Conservation (phyloP, 2,888 invertebrate genomes). For the Patella caerulea region DNA sequence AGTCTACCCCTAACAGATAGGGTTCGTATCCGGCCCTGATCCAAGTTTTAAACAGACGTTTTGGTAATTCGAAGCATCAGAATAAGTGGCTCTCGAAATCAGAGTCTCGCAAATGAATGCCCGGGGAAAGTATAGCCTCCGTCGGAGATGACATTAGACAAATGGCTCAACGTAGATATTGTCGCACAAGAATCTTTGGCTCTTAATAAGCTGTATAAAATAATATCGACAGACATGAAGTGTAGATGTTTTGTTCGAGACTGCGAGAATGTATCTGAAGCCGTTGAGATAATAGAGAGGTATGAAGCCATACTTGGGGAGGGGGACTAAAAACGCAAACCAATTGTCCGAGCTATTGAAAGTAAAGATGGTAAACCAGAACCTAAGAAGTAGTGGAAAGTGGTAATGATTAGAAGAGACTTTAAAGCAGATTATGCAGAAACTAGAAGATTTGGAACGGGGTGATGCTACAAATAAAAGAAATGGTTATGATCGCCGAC, state of each 20-base stretch:
- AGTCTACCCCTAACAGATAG: background rate
- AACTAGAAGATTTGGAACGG: conserved; percentile 13
- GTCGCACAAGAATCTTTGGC: conserved; percentile 33
- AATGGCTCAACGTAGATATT: conserved; percentile 26
- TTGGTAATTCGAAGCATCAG: background rate
- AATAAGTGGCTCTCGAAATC: background rate
- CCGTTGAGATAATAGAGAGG: conserved; percentile 34
- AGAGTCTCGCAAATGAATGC: background rate
- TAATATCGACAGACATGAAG: conserved; percentile 34
- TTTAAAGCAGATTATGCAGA: conserved; percentile 8
- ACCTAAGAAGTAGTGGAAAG: background rate
- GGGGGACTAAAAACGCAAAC: conserved; percentile 15
- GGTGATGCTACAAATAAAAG: background rate
- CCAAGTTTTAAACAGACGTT: background rate
- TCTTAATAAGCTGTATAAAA: conserved; percentile 33
- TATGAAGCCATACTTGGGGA: conserved; percentile 35
- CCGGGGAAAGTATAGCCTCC: conserved; percentile 23
- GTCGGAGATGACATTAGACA: conserved; percentile 32
- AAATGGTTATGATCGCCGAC: background rate
- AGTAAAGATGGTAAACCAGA: background rate
- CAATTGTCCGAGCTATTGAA: conserved; percentile 23
- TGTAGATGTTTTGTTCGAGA: conserved; percentile 38
- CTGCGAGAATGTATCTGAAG: conserved; percentile 31
- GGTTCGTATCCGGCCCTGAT: background rate
- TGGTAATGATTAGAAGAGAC: background rate